phyloP scores from a whole-genome alignment of 2,888 invertebrate genomes.

The Epirrhoe tristata region DNA sequence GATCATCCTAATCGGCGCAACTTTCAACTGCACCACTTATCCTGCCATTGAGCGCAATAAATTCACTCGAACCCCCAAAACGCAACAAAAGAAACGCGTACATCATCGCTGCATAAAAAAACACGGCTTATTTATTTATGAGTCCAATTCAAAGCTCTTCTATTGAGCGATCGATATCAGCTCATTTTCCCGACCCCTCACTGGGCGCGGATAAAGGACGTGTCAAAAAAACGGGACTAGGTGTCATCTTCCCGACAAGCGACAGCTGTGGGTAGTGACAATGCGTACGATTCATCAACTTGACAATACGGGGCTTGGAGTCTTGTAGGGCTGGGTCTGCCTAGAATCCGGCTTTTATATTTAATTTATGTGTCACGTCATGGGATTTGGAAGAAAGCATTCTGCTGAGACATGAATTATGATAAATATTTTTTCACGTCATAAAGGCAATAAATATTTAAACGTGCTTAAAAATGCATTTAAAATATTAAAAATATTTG shows the following conservation, averaged over 20 bases:
- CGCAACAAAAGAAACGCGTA: slow-evolving; percentile 72
- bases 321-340: slow-evolving; percentile 28
- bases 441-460: too few species aligned
- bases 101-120: slow-evolving; percentile 72
- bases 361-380: neutral
- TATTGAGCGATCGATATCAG: slow-evolving; percentile 82
- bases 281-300: slow-evolving; percentile 78
- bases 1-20: slow-evolving; percentile 51
- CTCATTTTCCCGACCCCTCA: slow-evolving; percentile 75
- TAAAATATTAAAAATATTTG: too few species aligned
- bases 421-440: too few species aligned
- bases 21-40: slow-evolving; percentile 48
- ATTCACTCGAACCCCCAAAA: slow-evolving; percentile 69
- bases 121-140: slow-evolving; percentile 83
- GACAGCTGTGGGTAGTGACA: slow-evolving; percentile 81
- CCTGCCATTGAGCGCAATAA: slow-evolving; percentile 52
- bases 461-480: too few species aligned
- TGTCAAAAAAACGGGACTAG: slow-evolving; percentile 77
- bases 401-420: too few species aligned
- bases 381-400: too few species aligned
- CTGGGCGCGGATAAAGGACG: slow-evolving; percentile 71
- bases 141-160: slow-evolving; percentile 76
- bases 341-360: slow-evolving; percentile 10
- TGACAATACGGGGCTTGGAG: slow-evolving; percentile 70
- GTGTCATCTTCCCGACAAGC: slow-evolving; percentile 78